phyloP scores from a whole-genome alignment of 2,888 invertebrate species.

The Ennomos quercinarius region DNA sequence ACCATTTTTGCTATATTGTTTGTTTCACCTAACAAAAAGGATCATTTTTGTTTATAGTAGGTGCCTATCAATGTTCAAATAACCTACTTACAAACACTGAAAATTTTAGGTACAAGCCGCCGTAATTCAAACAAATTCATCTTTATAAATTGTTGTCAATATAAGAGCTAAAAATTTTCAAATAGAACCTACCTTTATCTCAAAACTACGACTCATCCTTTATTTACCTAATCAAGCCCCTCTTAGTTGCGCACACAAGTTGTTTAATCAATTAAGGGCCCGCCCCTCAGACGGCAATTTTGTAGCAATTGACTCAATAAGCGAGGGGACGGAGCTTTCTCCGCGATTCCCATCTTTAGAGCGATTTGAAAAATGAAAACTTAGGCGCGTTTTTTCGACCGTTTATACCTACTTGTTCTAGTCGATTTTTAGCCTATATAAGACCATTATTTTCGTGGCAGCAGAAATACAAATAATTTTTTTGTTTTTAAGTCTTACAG shows the following conservation, averaged over 20 bases:
- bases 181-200: slow-evolving; percentile 8
- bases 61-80: too few species aligned
- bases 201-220: slow-evolving; percentile 23
- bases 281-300: slow-evolving; percentile 74
- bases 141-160: not conserved
- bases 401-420: too few species aligned
- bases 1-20: too few species aligned
- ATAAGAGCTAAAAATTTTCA: slow-evolving; percentile 3
- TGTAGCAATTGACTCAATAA: slow-evolving; percentile 77
- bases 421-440: too few species aligned
- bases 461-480: too few species aligned
- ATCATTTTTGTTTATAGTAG: too few species aligned
- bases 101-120: too few species aligned
- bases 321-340: slow-evolving; percentile 67
- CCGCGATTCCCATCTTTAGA: slow-evolving; percentile 50
- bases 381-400: slow-evolving; percentile 10
- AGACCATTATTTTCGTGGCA: not conserved
- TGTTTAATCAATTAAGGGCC: slow-evolving; percentile 79
- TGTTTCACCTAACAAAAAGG: too few species aligned
- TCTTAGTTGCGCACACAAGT: slow-evolving; percentile 64
- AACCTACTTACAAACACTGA: too few species aligned
- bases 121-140: too few species aligned
- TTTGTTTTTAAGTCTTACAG: too few species aligned
- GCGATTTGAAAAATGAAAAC: slow-evolving; percentile 21
- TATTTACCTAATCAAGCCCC: slow-evolving; percentile 60